Percentiles rank a stretch among this genome's conserved stretches.
Conservation (phyloP, 2,888 invertebrate genomes). For the Spilarctia lutea region DNA sequence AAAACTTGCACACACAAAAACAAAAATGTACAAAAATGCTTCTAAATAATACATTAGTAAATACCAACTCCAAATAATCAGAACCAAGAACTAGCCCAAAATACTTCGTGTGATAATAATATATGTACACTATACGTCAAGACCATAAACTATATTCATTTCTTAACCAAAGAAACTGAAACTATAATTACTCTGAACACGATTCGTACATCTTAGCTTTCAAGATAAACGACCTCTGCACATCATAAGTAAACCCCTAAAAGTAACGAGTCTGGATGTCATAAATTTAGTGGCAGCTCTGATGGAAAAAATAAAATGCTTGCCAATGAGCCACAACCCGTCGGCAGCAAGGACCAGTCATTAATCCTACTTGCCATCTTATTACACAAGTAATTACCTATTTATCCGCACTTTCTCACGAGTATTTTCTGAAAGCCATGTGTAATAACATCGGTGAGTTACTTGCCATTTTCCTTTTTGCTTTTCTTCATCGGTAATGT, state of each 20-base stretch:
- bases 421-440: constrained; percentile 50
- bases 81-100: not conserved
- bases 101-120: not conserved
- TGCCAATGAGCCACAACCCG: constrained; percentile 41
- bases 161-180: not conserved
- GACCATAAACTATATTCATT: not conserved
- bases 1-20: not conserved
- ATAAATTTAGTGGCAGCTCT: constrained; percentile 66
- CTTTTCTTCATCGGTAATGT: constrained; percentile 24
- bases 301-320: constrained; percentile 35
- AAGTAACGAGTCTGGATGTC: constrained; percentile 70
- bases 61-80: not conserved
- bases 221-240: constrained; percentile 66
- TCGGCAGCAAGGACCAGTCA: constrained; percentile 53
- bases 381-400: constrained; percentile 72
- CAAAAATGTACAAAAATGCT: not conserved
- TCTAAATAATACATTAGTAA: not conserved
- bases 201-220: constrained; percentile 57
- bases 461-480: constrained; percentile 45
- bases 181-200: not conserved
- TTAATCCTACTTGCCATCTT: constrained; percentile 66
- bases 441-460: constrained; percentile 44
- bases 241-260: constrained; percentile 64
- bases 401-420: constrained; percentile 64
- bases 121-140: not conserved